These are phyloP conservation scores for Magallana angulata DNA, from an alignment of 1,140 invertebrate species.

Conservation along the genomic window DNA sequence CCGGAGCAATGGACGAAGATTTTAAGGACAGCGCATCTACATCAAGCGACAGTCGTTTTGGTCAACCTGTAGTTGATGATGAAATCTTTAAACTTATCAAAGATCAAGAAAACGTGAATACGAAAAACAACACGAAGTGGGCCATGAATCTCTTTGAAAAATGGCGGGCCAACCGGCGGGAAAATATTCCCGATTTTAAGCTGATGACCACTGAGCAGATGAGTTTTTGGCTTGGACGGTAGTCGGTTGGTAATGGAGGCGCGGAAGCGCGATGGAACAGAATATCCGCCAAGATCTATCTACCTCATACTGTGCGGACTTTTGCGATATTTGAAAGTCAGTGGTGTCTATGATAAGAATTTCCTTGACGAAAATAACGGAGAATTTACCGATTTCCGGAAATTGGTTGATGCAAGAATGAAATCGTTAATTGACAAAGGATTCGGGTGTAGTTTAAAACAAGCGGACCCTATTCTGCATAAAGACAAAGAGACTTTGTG, in stretches of 20 bases:
- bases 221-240: no score
- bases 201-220: no score
- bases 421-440: constrained; percentile 37
- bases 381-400: constrained; percentile 37
- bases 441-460: not conserved
- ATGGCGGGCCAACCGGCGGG: not conserved
- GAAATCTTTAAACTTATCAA: not conserved
- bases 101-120: not conserved
- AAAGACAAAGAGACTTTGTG: constrained; percentile 30
- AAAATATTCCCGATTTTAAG: constrained; percentile 19
- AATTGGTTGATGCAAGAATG: constrained; percentile 46
- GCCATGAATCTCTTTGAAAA: not conserved
- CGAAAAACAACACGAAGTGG: constrained; percentile 21
- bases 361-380: constrained; percentile 33
- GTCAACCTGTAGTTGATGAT: not conserved
- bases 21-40: not conserved
- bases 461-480: constrained; percentile 31
- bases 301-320: constrained; percentile 48
- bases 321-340: constrained; percentile 35
- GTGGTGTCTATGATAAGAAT: constrained; percentile 42
- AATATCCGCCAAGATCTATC: constrained; percentile 36
- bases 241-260: not conserved
- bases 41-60: no score
- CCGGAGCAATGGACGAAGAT: not conserved
- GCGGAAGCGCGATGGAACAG: not conserved